Conservation (phyloP, 2,888 invertebrate genomes). For the Baronia brevicornis region DNA sequence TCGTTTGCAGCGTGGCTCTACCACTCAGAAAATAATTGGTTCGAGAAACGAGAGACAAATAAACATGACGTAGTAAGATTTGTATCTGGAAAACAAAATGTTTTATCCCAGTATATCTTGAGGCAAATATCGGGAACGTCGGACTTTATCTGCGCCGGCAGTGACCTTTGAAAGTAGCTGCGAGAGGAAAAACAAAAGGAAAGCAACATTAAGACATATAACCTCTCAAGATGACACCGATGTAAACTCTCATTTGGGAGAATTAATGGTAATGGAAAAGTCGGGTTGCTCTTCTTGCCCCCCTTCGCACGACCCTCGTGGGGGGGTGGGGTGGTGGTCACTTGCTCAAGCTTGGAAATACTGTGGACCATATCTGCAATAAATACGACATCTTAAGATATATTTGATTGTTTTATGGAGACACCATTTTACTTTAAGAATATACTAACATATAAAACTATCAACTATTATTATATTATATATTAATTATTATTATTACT, state of each 20-base stretch:
- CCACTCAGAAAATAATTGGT: too few relatives aligned
- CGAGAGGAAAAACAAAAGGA: slow-evolving; percentile 27
- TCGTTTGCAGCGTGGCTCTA: too few relatives aligned
- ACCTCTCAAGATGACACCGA: slow-evolving; percentile 37
- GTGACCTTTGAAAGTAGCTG: slow-evolving; percentile 4
- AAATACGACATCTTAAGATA: slow-evolving; percentile 7
- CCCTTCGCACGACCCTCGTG: slow-evolving; percentile 15
- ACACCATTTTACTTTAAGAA: not conserved
- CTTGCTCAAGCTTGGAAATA: slow-evolving; percentile 10
- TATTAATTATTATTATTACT: too few relatives aligned
- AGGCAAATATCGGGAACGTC: too few relatives aligned
- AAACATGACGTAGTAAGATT: too few relatives aligned
- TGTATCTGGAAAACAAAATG: too few relatives aligned
- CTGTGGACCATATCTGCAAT: slow-evolving; percentile 9
- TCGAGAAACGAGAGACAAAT: too few relatives aligned
- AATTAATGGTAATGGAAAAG: slow-evolving; percentile 54
- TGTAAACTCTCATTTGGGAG: slow-evolving; percentile 39
- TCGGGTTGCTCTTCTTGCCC: slow-evolving; percentile 30
- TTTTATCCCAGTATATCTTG: too few relatives aligned
- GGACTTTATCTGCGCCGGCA: too few relatives aligned
- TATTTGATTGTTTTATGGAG: slow-evolving; percentile 10
- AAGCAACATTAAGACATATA: slow-evolving; percentile 37
- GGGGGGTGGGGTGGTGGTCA: slow-evolving; percentile 16
- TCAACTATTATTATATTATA: too few relatives aligned
- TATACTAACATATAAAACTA: too few relatives aligned